phyloP scores from a whole-genome alignment of 2,113 vertebrate species.

The Siniperca chuatsi region DNA sequence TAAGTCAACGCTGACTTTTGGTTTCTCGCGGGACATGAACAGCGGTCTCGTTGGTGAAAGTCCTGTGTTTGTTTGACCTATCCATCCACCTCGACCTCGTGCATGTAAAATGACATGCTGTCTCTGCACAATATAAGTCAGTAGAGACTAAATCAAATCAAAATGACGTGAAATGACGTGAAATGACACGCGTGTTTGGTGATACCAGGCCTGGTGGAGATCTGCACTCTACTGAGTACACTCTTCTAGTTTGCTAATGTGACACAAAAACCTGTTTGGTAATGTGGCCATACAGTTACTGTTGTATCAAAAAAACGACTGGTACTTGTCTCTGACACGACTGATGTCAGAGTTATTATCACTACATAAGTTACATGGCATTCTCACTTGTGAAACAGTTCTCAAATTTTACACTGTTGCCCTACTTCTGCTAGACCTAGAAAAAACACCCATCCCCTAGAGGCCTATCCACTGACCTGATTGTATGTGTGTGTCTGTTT shows the following conservation, averaged over 20 bases:
- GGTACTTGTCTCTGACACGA: background rate
- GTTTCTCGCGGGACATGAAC: too few relatives aligned
- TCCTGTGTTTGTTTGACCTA: too few relatives aligned
- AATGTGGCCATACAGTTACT: background rate
- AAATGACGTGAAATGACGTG: too few relatives aligned
- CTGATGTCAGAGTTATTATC: background rate
- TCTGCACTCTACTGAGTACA: too few relatives aligned
- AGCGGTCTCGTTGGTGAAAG: too few relatives aligned
- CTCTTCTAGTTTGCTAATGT: background rate
- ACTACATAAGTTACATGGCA: background rate
- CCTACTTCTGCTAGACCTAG: constrained; percentile 66
- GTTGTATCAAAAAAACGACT: background rate
- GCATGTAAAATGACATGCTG: too few relatives aligned
- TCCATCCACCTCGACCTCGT: too few relatives aligned
- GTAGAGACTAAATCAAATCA: too few relatives aligned
- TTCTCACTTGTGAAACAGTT: constrained; percentile 14
- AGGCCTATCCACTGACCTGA: constrained; percentile 29
- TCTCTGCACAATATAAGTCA: too few relatives aligned
- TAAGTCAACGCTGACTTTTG: too few relatives aligned
- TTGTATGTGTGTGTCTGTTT: constrained; percentile 15
- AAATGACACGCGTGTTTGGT: too few relatives aligned
- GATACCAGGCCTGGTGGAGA: too few relatives aligned
- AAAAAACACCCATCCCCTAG: background rate
- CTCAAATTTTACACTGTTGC: constrained; percentile 50
- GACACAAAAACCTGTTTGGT: background rate